A percentile compares a stretch with the other conserved stretches of the same genome.
Conservation (phyloP, 2,797 vertebrate species). For the Intellagama lesueurii region DNA sequence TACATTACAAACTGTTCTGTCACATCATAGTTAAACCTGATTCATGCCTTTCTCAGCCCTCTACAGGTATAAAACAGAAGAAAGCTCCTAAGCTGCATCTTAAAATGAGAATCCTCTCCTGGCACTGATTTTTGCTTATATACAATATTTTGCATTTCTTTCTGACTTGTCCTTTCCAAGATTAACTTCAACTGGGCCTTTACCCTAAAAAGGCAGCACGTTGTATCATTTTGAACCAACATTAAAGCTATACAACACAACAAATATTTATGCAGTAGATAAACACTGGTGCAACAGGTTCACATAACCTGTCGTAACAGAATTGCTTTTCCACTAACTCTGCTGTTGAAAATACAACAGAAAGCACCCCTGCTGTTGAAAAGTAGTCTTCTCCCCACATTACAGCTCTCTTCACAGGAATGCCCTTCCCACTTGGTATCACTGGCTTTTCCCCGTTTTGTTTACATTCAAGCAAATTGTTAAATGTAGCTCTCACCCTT, state of each 20-base stretch:
- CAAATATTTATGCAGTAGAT: neutral
- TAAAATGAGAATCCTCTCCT: neutral
- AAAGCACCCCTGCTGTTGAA: neutral
- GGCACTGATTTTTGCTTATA: neutral
- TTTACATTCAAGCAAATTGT: neutral
- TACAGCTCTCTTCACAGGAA: neutral
- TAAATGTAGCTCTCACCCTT: too few species aligned
- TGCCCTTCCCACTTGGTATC: neutral
- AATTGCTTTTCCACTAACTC: neutral
- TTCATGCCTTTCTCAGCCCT: neutral
- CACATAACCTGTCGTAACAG: neutral
- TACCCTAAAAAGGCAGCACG: neutral
- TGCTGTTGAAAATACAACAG: neutral
- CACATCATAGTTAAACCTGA: neutral
- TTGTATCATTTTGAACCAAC: neutral
- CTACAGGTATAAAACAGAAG: neutral
- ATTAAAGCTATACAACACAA: neutral
- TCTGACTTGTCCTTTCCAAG: neutral
- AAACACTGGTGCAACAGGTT: neutral
- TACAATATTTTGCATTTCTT: neutral
- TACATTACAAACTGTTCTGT: constrained; percentile 1
- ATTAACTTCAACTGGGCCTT: neutral
- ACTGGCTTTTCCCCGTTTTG: too few species aligned
- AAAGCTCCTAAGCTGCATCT: neutral
- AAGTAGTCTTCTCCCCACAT: neutral